Evolutionary conservation across 2,888 invertebrate species (phyloP), one percentile per base, ranked within the genome.

Genomic region (Tholera decimalis): DNA sequence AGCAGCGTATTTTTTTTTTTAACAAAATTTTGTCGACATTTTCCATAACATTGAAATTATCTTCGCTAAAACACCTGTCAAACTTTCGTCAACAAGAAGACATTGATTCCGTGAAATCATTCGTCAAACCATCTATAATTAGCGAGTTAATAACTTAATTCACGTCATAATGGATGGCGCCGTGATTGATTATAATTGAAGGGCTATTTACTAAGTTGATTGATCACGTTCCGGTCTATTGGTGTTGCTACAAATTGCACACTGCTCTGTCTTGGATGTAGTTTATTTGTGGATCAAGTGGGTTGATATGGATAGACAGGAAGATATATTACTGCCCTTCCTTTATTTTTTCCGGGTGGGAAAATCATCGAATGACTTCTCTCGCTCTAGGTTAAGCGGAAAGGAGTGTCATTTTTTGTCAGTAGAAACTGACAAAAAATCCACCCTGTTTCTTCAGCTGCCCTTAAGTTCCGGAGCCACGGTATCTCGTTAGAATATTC

Each of bases 111-210:
- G 11, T 11, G 8, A 55, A 65, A 55, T 55, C 37, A 55, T 44
- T 47, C 26, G 8, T 24, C 18, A 28, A 43, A 59, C n/a, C 11
- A 64, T 75, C 53, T 72, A 66, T 58, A 50, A 58, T 51, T 65
- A 67, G 46, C 20, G 64, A 41, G 62, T 62, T 69, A 64, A 73
- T 73, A 71, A 66, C 64, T 70, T 64, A 61, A 79, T 73, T 69
- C 62, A 44, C 63, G 13, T 46, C 47, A 47, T 57, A 61, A 67
- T 63, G 72, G 62, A 67, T 78, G 61, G 57, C 54, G 46, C 41
- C 11, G 55, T 80, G 82, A 82, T 80, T 77, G 77, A 80, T 79
- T 66, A 53, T 77, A 66, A 77, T 67, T 76, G 79, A 67, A 51
- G 43, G 46, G 46, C 64, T 73, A 82, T 81, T 80, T 69, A 73